phyloP scores from a whole-genome alignment of 2,888 invertebrate species.

The Drosophila formosana region DNA sequence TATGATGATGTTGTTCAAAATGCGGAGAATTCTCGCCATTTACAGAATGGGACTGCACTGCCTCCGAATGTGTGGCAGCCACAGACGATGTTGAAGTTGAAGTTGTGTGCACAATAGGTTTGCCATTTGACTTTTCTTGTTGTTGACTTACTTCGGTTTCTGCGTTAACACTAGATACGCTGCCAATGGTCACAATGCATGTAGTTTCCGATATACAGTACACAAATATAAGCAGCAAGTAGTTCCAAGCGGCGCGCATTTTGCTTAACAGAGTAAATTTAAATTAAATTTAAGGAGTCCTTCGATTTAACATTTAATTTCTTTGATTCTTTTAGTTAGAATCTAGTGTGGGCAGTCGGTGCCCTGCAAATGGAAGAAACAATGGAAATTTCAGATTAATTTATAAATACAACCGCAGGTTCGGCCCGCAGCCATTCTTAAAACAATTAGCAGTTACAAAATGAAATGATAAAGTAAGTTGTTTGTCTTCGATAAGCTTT shows the following conservation, averaged over 20 bases:
- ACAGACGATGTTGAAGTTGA: slow-evolving; percentile 13
- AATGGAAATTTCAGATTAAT: background rate
- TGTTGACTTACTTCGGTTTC: slow-evolving; percentile 22
- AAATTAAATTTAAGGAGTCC: background rate
- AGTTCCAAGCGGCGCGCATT: slow-evolving; percentile 39
- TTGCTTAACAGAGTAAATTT: background rate
- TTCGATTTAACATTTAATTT: background rate
- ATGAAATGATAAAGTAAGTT: too few species aligned
- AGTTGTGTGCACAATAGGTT: slow-evolving; percentile 17
- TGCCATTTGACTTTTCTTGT: slow-evolving; percentile 25
- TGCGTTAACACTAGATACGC: background rate
- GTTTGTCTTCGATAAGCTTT: too few species aligned
- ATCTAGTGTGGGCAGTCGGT: background rate
- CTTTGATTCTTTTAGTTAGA: background rate
- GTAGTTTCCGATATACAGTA: slow-evolving; percentile 21
- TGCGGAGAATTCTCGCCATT: slow-evolving; percentile 29
- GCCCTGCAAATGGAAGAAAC: background rate
- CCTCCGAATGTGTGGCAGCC: slow-evolving; percentile 8
- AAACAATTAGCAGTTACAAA: too few species aligned
- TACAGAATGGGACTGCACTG: slow-evolving; percentile 8
- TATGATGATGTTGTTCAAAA: slow-evolving; percentile 53
- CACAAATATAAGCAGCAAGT: slow-evolving; percentile 36
- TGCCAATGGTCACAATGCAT: slow-evolving; percentile 15
- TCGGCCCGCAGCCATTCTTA: too few species aligned
- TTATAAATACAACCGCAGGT: too few species aligned